Evolutionary conservation across 1,140 invertebrate genomes (phyloP), one percentile per base, ranked within the genome.

Genomic region (Tetranychus cinnabarinus): DNA sequence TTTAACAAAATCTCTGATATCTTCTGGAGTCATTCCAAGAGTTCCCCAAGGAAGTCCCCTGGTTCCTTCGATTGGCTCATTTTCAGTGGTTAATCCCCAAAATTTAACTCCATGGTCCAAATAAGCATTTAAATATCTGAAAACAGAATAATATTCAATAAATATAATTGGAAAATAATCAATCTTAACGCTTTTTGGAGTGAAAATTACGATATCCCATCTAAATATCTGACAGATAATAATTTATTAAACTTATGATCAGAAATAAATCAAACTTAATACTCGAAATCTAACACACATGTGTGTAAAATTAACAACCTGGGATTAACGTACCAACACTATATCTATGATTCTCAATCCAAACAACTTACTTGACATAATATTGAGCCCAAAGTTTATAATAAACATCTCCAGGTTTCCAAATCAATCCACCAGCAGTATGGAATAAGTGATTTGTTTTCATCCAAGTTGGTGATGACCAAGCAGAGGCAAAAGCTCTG

Each of bases 391-490:
- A 92, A 0, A 78, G 70, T 58, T 60, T 46, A 23, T 56, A 63
- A 46, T 60, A 63, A 23, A 45, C 31, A 3, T 42, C 58, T 34
- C 42, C 48, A 2, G 52, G 47, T 56, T 61, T 35, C 6, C 62
- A 59, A 39, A 33, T 56, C 7, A 63, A 42, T 23, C 15, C n/a
- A 12, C 62, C 62, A 6, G 33, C 34, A 34, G 8, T 23, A 56
- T 37, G 37, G 2, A 60, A 15, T 10, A 81, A 74, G 66, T 84
- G 87, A 0, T 80, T 83, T 73, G 95, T 96, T 89, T 95, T 95
- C 37, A 56, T 56, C 89, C 89, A 96, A 4, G 75, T 71, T 0
- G 91, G 91, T 0, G 89, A 78, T 58, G 82, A 82, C 90, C 90
- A 56, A 96, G 0, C 84, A 77, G 10, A 81, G 77, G 0, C 78